Percentiles rank a stretch among this genome's conserved stretches.
Evolutionary conservation across 2,113 vertebrate genomes (phyloP).

Genomic region (Microcebus lehilahytsara): DNA sequence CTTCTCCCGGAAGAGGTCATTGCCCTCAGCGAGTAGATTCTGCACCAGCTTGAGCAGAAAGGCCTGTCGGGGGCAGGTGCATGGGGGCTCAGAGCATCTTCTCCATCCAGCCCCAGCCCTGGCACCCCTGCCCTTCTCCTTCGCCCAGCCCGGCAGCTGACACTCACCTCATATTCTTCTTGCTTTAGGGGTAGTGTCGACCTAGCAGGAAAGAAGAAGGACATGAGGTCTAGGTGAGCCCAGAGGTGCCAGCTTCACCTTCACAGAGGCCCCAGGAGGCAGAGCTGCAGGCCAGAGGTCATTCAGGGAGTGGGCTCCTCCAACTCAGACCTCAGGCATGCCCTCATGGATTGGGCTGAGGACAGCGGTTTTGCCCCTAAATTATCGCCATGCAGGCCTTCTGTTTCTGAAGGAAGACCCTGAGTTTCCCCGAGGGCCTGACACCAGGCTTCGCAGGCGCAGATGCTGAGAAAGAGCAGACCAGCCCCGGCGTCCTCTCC

Average conservation of each 20-base stretch:
- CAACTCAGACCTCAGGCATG: background rate
- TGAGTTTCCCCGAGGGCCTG: background rate
- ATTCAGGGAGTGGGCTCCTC: background rate
- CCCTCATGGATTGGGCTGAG: background rate
- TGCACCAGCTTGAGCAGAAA: conserved; percentile 92
- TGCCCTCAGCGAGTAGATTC: conserved; percentile 94
- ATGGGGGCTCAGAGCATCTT: background rate
- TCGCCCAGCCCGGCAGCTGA: accelerated
- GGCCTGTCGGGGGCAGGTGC: conserved; percentile 77
- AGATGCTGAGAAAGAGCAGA: background rate
- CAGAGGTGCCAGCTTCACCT: background rate
- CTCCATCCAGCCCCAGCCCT: background rate
- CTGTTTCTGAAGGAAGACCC: background rate
- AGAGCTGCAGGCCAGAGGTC: background rate
- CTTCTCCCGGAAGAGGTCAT: conserved; percentile 89
- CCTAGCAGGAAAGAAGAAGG: conserved; percentile 82
- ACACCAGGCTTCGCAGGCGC: background rate
- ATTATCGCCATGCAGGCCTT: background rate
- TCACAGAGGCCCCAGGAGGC: background rate
- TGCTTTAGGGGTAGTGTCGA: conserved; percentile 92
- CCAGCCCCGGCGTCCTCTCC: background rate
- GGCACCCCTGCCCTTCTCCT: background rate
- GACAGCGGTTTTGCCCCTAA: background rate
- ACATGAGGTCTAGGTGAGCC: background rate
- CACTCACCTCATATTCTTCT: conserved; percentile 92